These are phyloP conservation scores for Platyrinchus mystaceus DNA, from an alignment of 2,797 vertebrate species.

Conservation along the genomic window DNA sequence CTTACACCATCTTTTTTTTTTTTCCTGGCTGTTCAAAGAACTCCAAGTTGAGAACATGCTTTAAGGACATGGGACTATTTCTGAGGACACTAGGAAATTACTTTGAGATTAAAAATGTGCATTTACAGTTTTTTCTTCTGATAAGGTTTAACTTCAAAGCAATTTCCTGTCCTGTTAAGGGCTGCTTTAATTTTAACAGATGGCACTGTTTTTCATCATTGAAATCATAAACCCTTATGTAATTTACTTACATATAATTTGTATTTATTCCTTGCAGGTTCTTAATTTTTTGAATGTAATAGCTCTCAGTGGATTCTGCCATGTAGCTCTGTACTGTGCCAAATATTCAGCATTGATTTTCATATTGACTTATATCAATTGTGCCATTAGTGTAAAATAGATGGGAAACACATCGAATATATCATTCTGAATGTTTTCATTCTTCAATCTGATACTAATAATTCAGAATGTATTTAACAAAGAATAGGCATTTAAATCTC, in stretches of 20 bases:
- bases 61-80: not conserved
- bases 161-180: slow-evolving; percentile 42
- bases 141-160: slow-evolving; percentile 8
- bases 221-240: slow-evolving; percentile 24
- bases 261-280: slow-evolving; percentile 47
- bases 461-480: slow-evolving; percentile 39
- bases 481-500: slow-evolving; percentile 24
- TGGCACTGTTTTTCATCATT: slow-evolving; percentile 31
- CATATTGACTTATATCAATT: slow-evolving; percentile 45
- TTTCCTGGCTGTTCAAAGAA: not conserved
- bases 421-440: slow-evolving; percentile 34
- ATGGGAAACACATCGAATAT: slow-evolving; percentile 3
- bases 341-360: slow-evolving; percentile 57
- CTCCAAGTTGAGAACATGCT: not conserved
- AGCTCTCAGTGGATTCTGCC: slow-evolving; percentile 22
- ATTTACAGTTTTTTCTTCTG: not conserved
- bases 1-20: not conserved
- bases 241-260: slow-evolving; percentile 47
- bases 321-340: not conserved
- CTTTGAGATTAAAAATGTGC: not conserved
- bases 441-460: slow-evolving; percentile 52
- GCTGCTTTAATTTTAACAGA: slow-evolving; percentile 47
- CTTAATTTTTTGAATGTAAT: slow-evolving; percentile 35
- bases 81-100: not conserved
- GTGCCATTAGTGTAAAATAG: slow-evolving; percentile 41